phyloP scores from a whole-genome alignment of 2,113 vertebrate genomes.

The Hemiscyllium ocellatum region DNA sequence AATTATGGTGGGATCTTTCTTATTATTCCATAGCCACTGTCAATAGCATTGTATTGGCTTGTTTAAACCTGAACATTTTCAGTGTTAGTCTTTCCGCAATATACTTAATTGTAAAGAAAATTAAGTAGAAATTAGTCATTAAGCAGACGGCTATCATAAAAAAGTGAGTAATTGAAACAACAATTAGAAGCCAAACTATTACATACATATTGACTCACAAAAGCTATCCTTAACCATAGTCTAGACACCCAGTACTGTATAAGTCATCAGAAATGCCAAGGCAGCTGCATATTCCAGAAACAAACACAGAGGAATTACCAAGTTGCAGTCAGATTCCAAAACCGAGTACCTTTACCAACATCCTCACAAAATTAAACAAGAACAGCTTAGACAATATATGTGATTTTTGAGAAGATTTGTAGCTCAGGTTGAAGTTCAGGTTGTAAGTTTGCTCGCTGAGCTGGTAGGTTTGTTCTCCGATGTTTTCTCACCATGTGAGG shows the following conservation, averaged over 20 bases:
- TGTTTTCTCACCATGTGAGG: no score
- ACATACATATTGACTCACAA: neutral
- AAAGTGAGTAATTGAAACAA: neutral
- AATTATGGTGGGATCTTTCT: neutral
- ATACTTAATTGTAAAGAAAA: conserved; percentile 12
- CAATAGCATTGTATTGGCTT: neutral
- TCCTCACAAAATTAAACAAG: conserved; percentile 9
- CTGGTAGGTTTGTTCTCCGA: no score
- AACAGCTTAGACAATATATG: neutral
- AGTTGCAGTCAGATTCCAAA: neutral
- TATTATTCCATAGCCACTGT: neutral
- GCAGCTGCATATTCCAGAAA: conserved; percentile 18
- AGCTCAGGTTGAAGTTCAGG: no score
- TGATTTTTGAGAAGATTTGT: no score
- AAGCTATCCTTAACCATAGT: conserved; percentile 27
- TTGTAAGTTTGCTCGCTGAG: no score
- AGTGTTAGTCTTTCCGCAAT: neutral
- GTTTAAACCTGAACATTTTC: neutral
- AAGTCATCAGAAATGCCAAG: conserved; percentile 1
- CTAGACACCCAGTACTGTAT: conserved; percentile 8
- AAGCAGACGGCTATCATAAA: conserved; percentile 3
- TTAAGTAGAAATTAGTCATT: neutral
- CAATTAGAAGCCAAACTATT: conserved; percentile 12
- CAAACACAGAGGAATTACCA: neutral
- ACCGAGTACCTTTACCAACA: neutral